phyloP scores from a whole-genome alignment of 2,113 vertebrate species.

The Pimephales promelas region DNA sequence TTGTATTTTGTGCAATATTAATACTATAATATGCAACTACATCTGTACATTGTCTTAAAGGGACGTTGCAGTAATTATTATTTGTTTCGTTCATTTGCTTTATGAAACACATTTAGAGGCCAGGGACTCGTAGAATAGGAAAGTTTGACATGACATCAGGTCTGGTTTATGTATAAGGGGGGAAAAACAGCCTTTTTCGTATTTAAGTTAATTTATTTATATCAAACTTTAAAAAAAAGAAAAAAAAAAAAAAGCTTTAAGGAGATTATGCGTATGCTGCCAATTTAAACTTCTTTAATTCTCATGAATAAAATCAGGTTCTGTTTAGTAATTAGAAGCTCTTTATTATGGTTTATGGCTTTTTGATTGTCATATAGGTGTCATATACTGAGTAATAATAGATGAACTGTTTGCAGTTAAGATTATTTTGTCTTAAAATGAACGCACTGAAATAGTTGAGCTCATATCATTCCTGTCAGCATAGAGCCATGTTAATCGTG shows the following conservation, averaged over 20 bases:
- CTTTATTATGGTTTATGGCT: constrained; percentile 45
- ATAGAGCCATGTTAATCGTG: constrained; percentile 13
- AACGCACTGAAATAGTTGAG: constrained; percentile 16
- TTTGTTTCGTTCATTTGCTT: constrained; percentile 47
- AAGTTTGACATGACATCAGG: neutral
- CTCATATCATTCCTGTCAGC: neutral
- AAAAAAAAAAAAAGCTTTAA: constrained; percentile 46
- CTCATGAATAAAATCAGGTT: constrained; percentile 22
- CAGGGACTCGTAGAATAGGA: constrained; percentile 22
- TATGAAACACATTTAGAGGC: constrained; percentile 45
- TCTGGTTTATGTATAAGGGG: neutral
- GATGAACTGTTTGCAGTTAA: constrained; percentile 24
- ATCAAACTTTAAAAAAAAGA: neutral
- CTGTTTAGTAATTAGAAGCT: constrained; percentile 10
- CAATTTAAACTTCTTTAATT: constrained; percentile 13
- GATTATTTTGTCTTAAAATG: constrained; percentile 34
- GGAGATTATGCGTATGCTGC: constrained; percentile 58
- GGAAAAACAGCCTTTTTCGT: constrained; percentile 53
- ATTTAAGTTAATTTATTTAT: constrained; percentile 63
- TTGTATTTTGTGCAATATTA: constrained; percentile 94
- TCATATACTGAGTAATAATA: constrained; percentile 19
- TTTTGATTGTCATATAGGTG: constrained; percentile 62
- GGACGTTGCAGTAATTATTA: constrained; percentile 61
- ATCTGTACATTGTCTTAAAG: constrained; percentile 60
- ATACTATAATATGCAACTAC: constrained; percentile 86